These are phyloP conservation scores for Polypedilum pembai DNA, from an alignment of 1,140 invertebrate genomes.

Conservation along the genomic window DNA sequence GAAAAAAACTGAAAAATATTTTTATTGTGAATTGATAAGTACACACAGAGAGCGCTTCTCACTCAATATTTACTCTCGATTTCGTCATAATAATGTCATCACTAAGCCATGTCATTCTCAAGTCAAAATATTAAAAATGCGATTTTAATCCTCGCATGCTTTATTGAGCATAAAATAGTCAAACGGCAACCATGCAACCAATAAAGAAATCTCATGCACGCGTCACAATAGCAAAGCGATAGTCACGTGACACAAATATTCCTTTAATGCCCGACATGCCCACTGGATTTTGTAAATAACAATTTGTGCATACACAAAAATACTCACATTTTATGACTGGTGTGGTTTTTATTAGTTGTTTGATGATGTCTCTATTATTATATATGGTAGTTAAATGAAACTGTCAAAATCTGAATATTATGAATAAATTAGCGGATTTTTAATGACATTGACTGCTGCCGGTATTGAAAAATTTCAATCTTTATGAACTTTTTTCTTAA, in stretches of 20 bases:
- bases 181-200: neutral
- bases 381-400: neutral
- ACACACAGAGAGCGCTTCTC: neutral
- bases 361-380: conserved; percentile 3
- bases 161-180: too few relatives aligned
- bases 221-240: neutral
- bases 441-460: too few relatives aligned
- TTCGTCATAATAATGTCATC: neutral
- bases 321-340: neutral
- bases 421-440: neutral
- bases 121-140: too few relatives aligned
- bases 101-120: too few relatives aligned
- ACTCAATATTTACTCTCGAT: neutral
- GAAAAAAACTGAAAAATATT: too few relatives aligned
- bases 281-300: conserved; percentile 21
- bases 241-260: neutral
- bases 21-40: too few relatives aligned
- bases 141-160: too few relatives aligned
- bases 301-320: conserved; percentile 4
- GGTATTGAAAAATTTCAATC: too few relatives aligned
- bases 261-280: conserved; percentile 10
- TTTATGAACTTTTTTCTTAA: too few relatives aligned
- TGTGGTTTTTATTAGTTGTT: neutral
- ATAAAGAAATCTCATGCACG: neutral
- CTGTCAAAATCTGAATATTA: neutral